Percentiles rank a stretch among this genome's conserved stretches.
Conservation (phyloP, 2,888 invertebrate species). For the Ethmia dodecea region DNA sequence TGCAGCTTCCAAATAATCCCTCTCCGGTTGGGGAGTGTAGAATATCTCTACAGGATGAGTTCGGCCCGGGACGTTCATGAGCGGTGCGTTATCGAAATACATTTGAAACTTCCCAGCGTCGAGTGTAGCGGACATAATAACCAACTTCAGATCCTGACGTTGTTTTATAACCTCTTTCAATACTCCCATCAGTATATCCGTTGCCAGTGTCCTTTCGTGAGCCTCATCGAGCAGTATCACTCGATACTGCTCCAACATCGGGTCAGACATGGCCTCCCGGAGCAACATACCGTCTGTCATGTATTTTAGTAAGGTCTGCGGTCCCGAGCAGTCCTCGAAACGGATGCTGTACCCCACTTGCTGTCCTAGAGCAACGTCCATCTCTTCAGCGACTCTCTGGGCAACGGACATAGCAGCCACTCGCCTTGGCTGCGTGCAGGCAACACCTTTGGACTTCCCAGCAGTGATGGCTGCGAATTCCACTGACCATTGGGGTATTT, state of each 20-base stretch:
- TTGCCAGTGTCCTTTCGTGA: conserved; percentile 98
- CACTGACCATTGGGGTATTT: conserved; percentile 89
- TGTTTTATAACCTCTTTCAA: conserved; percentile 97
- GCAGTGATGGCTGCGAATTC: conserved; percentile 58
- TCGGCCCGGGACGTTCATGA: conserved; percentile 96
- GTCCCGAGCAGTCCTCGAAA: conserved; percentile 98
- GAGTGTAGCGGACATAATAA: conserved; percentile 99
- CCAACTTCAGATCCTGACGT: conserved; percentile 94
- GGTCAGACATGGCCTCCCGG: conserved; percentile 99
- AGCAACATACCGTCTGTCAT: conserved; percentile 99
- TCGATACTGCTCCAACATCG: conserved; percentile 96
- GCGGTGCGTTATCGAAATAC: conserved; percentile 98
- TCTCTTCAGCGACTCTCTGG: conserved; percentile 98
- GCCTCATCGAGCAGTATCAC: conserved; percentile 98
- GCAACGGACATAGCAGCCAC: conserved; percentile 99
- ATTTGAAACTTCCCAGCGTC: conserved; percentile 99
- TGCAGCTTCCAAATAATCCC: conserved; percentile 98
- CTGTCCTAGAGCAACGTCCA: conserved; percentile 94
- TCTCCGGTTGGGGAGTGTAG: conserved; percentile 98
- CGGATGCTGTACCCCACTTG: conserved; percentile 86
- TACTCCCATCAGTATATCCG: conserved; percentile 99
- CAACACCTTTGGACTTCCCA: conserved; percentile 79
- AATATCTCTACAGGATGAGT: conserved; percentile 85
- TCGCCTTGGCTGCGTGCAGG: conserved; percentile 97
- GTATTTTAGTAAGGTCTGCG: conserved; percentile 96